Base-by-base conservation (phyloP, 2,113 vertebrate species). In the Cranoglanis bouderius region DNA sequence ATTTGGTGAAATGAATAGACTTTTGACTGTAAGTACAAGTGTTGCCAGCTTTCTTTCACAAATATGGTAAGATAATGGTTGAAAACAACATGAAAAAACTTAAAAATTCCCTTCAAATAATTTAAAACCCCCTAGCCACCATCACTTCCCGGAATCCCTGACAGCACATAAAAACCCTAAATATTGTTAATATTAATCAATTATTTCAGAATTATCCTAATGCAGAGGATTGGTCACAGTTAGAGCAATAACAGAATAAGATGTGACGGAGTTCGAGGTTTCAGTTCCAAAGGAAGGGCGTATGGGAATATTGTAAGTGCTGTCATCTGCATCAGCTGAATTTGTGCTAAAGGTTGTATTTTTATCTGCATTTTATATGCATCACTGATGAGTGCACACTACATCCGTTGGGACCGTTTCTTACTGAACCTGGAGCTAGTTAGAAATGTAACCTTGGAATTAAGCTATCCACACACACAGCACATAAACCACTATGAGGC, bases 381-480 rank as follows among this genome's bases (percentile, higher is more conserved):
- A 18, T 57, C 19, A 82, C 53, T 57, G 57, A 82, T 38, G 19
- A 82, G 3, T 61, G 21, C 10, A 40, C 55, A 82, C 78, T 46
- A 77, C 8, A 77, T 77, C 43, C 9, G 38, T 43, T 43, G 43
- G 32, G 55, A 51, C 63, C 7, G 29, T 70, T 70, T 85, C 63
- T 67, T 70, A 29, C 63, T 21, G 43, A 85, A 51, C 43, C 16
- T 29, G 26, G 59, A 65, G 57, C 40, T n/a, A 38, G 83, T 12
- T 51, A 49, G 26, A 55, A 61, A 51, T 29, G 24, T 38, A 55
- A 77, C 61, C 70, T 43, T 12, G 12, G 89, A 88, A 65, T 35
- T 67, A n/a, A 84, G 40, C 80, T 35, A 38, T 26, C 9, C 46
- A 51, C 75, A 85, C 57, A 87, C 89, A 85, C 61, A 65, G 29